Evolutionary conservation across 2,113 vertebrate genomes (phyloP), one percentile per base, ranked within the genome.

Genomic region (Riparia riparia): DNA sequence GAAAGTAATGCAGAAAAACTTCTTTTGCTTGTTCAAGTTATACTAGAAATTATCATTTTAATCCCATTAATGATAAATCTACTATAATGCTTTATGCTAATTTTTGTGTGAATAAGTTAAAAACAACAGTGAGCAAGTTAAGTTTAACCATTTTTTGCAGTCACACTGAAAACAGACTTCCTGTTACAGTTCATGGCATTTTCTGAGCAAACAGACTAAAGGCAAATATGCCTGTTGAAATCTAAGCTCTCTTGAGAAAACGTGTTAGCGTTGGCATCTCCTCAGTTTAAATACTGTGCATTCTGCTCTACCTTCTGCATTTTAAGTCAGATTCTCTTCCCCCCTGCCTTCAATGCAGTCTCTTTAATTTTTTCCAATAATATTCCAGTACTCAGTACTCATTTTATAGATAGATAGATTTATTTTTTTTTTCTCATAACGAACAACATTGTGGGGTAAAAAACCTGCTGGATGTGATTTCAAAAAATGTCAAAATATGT

Each of bases 401-500:
- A 98, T 98, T 98, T 98, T 98, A 98, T 98, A 98, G 98, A 97
- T 98, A 98, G 98, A 97, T 98, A 91, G 97, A 96, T 95, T 97
- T 96, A n/a, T n/a, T 80, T 91, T 97, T 37, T 37, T 97, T 97
- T 95, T 89, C 96, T 97, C 97, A 97, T 98, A 98, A 97, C 98
- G 97, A 98, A 97, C 97, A 96, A 97, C 97, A 98, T 97, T 96
- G 95, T 97, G 89, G 92, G 92, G 88, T 95, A 96, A 96, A 95
- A 97, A 98, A 94, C 96, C 95, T n/a, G 70, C 97, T 98, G 98
- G 98, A 98, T 98, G 98, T 98, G 98, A 98, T 98, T 98, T 98
- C 98, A 98, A 98, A 98, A 98, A 98, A 98, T 98, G 98, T 98
- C 98, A 98, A 98, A 98, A 98, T 98, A 98, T 98, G 98, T 99